Evolutionary conservation across 2,113 vertebrate species (phyloP).

Genomic region (Furnarius figulus): DNA sequence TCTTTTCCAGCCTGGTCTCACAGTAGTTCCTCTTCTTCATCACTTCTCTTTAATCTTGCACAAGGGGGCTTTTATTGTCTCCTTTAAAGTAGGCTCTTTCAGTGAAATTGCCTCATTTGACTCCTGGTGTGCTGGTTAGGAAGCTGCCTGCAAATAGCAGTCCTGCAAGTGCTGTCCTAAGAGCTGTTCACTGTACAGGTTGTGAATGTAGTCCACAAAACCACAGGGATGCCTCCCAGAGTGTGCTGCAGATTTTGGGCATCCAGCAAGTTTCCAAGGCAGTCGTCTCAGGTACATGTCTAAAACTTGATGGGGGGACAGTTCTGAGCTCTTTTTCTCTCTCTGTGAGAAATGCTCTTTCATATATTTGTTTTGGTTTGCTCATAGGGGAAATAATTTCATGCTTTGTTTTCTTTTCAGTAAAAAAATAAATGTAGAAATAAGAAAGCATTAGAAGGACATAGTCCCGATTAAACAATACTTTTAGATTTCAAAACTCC

Average conservation of each 20-base stretch:
- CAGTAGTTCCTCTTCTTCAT: background rate
- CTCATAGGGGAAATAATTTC: background rate
- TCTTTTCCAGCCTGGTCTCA: background rate
- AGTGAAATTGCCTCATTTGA: background rate
- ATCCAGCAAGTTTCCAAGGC: background rate
- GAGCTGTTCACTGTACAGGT: background rate
- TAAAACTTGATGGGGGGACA: background rate
- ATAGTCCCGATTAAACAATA: background rate
- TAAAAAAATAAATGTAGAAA: background rate
- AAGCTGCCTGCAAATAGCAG: background rate
- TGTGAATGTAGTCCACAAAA: background rate
- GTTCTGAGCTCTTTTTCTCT: background rate
- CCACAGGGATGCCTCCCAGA: background rate
- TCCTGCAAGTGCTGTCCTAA: background rate
- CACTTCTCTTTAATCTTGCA: background rate
- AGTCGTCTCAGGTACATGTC: background rate
- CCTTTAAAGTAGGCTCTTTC: background rate
- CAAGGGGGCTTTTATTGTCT: background rate
- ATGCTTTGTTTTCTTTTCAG: background rate
- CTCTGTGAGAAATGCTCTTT: background rate
- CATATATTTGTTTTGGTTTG: background rate
- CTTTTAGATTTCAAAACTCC: background rate
- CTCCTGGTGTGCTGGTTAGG: background rate
- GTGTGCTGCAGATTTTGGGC: background rate
- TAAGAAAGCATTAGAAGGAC: background rate